Base-by-base conservation (phyloP, 2,113 vertebrate species). In the Crocuta crocuta region DNA sequence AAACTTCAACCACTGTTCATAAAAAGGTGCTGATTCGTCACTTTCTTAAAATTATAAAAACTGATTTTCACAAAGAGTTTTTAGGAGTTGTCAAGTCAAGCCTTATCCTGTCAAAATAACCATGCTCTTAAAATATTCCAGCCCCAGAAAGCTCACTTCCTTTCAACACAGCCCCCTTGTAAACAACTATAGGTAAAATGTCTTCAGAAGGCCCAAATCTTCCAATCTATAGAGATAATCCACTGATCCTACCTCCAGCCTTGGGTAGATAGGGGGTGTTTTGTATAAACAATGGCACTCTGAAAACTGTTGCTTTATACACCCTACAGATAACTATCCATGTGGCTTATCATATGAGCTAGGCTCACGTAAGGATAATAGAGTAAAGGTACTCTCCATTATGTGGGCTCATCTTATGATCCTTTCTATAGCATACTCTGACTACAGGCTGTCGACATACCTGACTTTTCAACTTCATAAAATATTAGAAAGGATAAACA, bases 401-500 rank as follows among this genome's bases (percentile, higher is more conserved):
- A 31, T 50, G 9, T 50, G 9, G 31, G 13, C 50, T 65, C 28
- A 92, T 26, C 4, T 9, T 73, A 10, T 1, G 35, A 80, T 16
- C 43, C 11, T 48, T n/a, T 58, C 55, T 88, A 82, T 0, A 53
- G 16, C 7, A 5, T 31, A 90, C 53, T 66, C 12, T n/a, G 35
- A 96, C 53, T 61, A 53, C 0, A 76, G 10, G 0, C 39, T 39
- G 39, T 39, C 43, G 65, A 90, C 96, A 92, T 65, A 94, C 10
- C 16, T 89, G 45, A 78, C 31, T 84, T 80, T 82, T 92, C 61
- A 87, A 92, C 9, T 73, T 73, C 93, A 90, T 74, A 90, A 96
- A 93, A 74, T 80, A 58, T 19, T 89, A 87, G 28, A 86, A 95
- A 66, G 3, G 24, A 26, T 83, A 89, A 92, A 86, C 12, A 92